Conservation (phyloP, 1,140 invertebrate genomes). For the Camponotus floridanus region DNA sequence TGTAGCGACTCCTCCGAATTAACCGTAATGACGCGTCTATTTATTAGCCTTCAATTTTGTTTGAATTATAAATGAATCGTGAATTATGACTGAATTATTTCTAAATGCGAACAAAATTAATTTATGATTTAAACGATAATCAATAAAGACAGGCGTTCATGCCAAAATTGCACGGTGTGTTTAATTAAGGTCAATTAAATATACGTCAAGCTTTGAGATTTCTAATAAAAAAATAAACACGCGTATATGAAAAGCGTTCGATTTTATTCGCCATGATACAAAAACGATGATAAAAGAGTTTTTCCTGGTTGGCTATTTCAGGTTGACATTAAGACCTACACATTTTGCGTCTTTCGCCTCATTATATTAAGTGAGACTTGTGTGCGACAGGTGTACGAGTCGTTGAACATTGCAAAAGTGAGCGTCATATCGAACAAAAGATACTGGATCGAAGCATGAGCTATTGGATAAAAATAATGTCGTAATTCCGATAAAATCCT, state of each 20-base stretch:
- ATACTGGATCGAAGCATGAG: slow-evolving; percentile 30
- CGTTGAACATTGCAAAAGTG: slow-evolving; percentile 51
- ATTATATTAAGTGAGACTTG: slow-evolving; percentile 24
- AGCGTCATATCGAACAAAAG: slow-evolving; percentile 24
- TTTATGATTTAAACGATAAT: slow-evolving; percentile 39
- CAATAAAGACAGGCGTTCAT: not conserved
- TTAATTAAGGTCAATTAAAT: slow-evolving; percentile 18
- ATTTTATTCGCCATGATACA: not conserved
- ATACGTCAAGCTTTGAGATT: not conserved
- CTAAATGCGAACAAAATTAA: slow-evolving; percentile 1
- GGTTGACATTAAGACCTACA: slow-evolving; percentile 57
- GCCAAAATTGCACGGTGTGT: slow-evolving; percentile 29
- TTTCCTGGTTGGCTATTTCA: slow-evolving; percentile 33
- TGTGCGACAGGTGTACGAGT: slow-evolving; percentile 22
- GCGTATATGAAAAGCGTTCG: not conserved
- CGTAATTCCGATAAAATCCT: slow-evolving; percentile 63
- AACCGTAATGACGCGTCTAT: not conserved
- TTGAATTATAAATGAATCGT: slow-evolving; percentile 1
- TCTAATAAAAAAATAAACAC: slow-evolving; percentile 20
- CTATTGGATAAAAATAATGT: slow-evolving; percentile 68
- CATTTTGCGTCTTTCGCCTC: slow-evolving; percentile 23
- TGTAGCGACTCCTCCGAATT: not conserved
- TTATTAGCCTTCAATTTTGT: slow-evolving; percentile 7
- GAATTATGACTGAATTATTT: slow-evolving; percentile 1
- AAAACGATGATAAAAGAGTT: not conserved